These are phyloP conservation scores for Poecile atricapillus DNA, from an alignment of 2,113 vertebrate genomes.

Conservation along the genomic window DNA sequence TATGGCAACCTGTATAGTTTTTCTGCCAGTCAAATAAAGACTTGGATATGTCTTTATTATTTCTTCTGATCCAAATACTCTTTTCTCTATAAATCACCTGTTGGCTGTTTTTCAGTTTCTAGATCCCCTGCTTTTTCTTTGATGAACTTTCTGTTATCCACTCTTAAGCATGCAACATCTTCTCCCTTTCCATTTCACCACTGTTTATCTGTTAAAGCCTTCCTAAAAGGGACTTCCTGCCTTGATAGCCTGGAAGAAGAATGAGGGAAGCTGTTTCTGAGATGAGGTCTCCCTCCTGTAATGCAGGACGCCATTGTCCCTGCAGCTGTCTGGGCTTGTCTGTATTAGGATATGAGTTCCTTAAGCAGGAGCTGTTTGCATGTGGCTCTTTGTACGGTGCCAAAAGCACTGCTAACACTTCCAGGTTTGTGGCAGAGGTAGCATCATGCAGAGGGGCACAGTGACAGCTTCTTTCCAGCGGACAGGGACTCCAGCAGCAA, in stretches of 20 bases:
- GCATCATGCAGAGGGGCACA: background rate
- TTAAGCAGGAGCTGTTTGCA: background rate
- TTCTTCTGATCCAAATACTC: background rate
- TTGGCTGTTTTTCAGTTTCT: background rate
- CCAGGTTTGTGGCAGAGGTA: background rate
- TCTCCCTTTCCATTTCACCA: background rate
- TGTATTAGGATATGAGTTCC: background rate
- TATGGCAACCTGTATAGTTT: background rate
- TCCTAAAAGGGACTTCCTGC: background rate
- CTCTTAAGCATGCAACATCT: background rate
- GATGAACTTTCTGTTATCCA: background rate
- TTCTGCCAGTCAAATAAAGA: background rate
- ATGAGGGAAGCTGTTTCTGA: background rate
- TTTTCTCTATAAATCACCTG: background rate
- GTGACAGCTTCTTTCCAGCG: background rate
- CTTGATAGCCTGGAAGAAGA: background rate
- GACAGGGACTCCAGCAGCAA: background rate
- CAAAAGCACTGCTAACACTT: background rate
- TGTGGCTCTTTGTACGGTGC: background rate
- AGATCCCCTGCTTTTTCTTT: background rate
- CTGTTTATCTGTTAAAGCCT: background rate
- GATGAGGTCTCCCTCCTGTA: background rate
- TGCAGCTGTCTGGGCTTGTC: background rate
- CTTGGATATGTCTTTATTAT: background rate
- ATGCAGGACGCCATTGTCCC: fast-evolving